Conservation (phyloP, 2,888 invertebrate genomes). For the Cecidostiba fungosa region DNA sequence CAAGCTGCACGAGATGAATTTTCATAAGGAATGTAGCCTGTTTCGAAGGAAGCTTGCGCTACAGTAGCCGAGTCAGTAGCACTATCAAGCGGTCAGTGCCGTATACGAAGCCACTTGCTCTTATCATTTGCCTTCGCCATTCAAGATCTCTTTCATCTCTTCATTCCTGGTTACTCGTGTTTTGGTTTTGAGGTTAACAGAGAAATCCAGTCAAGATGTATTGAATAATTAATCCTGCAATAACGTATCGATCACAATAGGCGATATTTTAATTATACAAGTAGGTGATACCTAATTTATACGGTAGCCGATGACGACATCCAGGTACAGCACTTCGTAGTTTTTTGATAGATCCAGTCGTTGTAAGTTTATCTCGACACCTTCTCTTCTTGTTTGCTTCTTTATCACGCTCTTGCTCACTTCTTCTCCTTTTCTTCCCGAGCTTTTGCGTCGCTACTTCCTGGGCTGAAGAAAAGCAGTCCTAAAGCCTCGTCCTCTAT, state of each 20-base stretch:
- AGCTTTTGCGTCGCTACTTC: background rate
- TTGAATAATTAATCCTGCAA: too few species aligned
- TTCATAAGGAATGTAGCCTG: constrained; percentile 47
- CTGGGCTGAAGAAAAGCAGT: constrained; percentile 17
- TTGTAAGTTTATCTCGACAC: constrained; percentile 36
- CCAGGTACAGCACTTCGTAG: too few species aligned
- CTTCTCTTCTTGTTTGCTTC: too few species aligned
- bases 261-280: too few species aligned
- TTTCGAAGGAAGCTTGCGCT: background rate
- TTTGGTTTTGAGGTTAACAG: too few species aligned
- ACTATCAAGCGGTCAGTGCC: constrained; percentile 36
- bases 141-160: constrained; percentile 32
- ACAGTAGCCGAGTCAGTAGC: background rate
- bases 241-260: too few species aligned
- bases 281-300: too few species aligned
- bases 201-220: too few species aligned
- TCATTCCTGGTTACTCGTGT: background rate
- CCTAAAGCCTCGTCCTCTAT: background rate
- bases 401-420: background rate
- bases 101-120: constrained; percentile 26
- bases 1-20: constrained; percentile 47
- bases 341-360: background rate
- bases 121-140: constrained; percentile 32
- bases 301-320: too few species aligned
- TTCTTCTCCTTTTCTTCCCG: background rate